Conservation (phyloP, 2,797 vertebrate genomes). For the Melanotaenia parkinsoni region DNA sequence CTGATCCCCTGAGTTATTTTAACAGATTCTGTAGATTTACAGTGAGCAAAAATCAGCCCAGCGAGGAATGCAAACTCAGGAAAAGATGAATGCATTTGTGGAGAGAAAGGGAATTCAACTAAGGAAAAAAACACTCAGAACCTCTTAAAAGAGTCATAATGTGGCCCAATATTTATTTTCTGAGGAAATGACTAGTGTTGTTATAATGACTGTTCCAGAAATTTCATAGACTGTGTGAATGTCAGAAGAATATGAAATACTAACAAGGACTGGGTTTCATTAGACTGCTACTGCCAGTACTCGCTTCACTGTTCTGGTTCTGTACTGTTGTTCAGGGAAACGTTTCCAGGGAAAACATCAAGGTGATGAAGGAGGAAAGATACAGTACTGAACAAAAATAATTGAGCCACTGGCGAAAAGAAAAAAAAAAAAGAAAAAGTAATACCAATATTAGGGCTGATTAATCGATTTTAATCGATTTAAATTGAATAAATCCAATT, state of each 20-base stretch:
- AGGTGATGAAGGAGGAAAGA: neutral
- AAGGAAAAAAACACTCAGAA: neutral
- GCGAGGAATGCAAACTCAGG: neutral
- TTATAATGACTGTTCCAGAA: neutral
- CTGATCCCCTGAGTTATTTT: constrained; percentile 6
- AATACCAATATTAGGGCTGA: neutral
- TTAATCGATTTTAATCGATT: too few species aligned
- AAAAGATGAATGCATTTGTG: neutral
- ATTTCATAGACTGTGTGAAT: neutral
- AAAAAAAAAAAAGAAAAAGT: neutral
- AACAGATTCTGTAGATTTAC: constrained; percentile 21
- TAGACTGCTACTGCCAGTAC: neutral
- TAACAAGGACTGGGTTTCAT: neutral
- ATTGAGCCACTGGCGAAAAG: too few species aligned
- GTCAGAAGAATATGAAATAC: neutral
- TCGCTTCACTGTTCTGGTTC: neutral
- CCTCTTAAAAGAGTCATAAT: neutral
- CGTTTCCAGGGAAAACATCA: neutral
- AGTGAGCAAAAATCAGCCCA: constrained; percentile 1
- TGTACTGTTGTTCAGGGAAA: neutral
- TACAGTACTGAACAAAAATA: too few species aligned
- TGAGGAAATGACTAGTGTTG: neutral
- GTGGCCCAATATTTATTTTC: neutral
- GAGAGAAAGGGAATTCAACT: neutral
- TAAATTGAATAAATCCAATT: too few species aligned